Conservation (phyloP, 2,797 vertebrate genomes). For the Spinus olivaceus region DNA sequence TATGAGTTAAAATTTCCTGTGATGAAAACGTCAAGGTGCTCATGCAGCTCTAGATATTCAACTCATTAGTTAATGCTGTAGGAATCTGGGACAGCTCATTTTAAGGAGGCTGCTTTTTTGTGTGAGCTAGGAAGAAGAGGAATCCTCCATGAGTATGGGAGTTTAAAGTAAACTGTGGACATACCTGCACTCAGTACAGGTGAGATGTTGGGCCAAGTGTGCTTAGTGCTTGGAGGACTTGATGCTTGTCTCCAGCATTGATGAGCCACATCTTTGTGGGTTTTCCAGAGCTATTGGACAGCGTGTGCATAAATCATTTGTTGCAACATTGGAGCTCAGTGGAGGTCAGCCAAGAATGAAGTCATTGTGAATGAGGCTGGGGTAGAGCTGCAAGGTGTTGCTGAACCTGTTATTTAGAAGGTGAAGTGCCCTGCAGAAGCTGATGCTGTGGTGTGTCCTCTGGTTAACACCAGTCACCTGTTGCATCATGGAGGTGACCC, state of each 20-base stretch:
- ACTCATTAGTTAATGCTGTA: neutral
- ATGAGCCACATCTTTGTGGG: rapidly evolving
- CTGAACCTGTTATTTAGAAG: neutral
- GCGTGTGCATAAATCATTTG: neutral
- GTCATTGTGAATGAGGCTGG: neutral
- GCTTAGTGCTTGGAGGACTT: neutral
- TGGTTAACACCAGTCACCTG: neutral
- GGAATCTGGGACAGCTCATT: neutral
- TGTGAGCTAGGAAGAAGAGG: neutral
- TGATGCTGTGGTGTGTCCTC: neutral
- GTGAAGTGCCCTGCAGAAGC: neutral
- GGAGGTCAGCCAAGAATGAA: neutral
- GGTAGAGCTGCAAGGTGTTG: neutral
- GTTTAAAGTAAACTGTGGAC: neutral
- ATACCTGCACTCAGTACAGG: neutral
- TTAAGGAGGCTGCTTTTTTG: neutral
- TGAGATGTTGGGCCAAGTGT: neutral
- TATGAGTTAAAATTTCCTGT: neutral
- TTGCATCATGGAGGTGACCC: neutral
- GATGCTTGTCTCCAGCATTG: neutral
- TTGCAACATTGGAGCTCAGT: neutral
- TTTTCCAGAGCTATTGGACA: neutral
- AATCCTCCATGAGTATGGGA: neutral
- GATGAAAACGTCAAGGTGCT: neutral
- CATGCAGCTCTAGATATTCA: neutral